These are phyloP conservation scores for Agrilus planipennis DNA, from an alignment of 1,140 invertebrate genomes.

Conservation along the genomic window DNA sequence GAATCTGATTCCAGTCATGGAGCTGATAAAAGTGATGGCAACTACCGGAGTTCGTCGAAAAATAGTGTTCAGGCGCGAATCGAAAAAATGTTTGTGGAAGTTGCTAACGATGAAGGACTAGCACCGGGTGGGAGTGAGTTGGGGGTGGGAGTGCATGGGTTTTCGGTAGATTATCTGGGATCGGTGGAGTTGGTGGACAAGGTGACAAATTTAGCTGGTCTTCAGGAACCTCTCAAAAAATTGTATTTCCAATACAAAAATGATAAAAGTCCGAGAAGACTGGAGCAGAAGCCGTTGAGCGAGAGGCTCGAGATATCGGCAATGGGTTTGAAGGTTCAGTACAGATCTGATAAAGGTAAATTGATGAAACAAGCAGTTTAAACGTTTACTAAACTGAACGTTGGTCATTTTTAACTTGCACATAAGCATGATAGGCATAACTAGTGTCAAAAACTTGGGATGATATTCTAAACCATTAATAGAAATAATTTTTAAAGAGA, in stretches of 20 bases:
- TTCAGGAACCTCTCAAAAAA: constrained; percentile 68
- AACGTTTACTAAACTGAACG: too few species aligned
- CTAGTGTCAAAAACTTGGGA: too few species aligned
- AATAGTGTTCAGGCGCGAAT: constrained; percentile 74
- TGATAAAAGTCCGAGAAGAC: constrained; percentile 33
- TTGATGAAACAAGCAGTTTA: too few species aligned
- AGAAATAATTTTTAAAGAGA: too few species aligned
- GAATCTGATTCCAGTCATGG: constrained; percentile 46
- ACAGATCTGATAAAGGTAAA: constrained; percentile 42
- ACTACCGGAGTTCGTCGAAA: constrained; percentile 39
- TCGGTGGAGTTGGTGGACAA: constrained; percentile 62
- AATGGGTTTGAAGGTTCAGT: constrained; percentile 50
- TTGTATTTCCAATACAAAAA: constrained; percentile 59
- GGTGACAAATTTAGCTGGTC: constrained; percentile 67
- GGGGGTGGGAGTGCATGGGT: constrained; percentile 41
- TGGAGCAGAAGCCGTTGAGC: constrained; percentile 35
- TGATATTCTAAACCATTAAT: too few species aligned
- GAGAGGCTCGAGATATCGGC: constrained; percentile 58
- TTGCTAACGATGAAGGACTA: constrained; percentile 49
- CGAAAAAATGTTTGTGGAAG: constrained; percentile 73
- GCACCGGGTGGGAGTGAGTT: constrained; percentile 30
- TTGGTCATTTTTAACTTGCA: too few species aligned
- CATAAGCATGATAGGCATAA: too few species aligned
- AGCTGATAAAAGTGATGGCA: too few species aligned
- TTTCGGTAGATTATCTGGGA: constrained; percentile 71